Conservation (phyloP, 2,113 vertebrate genomes). For the Labeo catla region DNA sequence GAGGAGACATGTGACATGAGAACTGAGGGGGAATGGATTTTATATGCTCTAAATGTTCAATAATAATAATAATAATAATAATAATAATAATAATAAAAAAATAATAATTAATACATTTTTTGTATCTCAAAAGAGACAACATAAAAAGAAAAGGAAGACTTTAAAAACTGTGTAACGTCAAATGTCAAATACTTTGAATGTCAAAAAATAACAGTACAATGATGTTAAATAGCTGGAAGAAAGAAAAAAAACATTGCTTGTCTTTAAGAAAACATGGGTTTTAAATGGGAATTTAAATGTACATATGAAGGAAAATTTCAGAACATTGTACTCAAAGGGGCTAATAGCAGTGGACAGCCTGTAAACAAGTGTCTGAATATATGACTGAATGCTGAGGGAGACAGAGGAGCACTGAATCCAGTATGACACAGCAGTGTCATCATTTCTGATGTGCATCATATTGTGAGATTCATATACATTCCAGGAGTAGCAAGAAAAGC, state of each 20-base stretch:
- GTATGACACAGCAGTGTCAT: neutral
- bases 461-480: neutral
- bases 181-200: neutral
- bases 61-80: neutral
- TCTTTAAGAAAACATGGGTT: too few species aligned
- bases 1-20: neutral
- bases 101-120: too few species aligned
- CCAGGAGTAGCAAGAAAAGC: neutral
- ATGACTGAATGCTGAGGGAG: neutral
- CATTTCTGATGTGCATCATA: neutral
- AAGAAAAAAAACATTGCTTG: neutral
- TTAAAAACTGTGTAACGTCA: too few species aligned
- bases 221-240: neutral
- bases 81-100: neutral
- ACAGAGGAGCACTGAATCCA: neutral
- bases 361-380: neutral
- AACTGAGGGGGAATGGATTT: neutral
- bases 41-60: neutral
- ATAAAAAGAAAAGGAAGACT: too few species aligned
- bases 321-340: neutral
- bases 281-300: neutral
- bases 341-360: neutral
- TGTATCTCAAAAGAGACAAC: too few species aligned
- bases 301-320: neutral
- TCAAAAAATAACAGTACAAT: neutral